Base-by-base conservation (phyloP, 2,797 vertebrate genomes). In the Darevskia nairensis region DNA sequence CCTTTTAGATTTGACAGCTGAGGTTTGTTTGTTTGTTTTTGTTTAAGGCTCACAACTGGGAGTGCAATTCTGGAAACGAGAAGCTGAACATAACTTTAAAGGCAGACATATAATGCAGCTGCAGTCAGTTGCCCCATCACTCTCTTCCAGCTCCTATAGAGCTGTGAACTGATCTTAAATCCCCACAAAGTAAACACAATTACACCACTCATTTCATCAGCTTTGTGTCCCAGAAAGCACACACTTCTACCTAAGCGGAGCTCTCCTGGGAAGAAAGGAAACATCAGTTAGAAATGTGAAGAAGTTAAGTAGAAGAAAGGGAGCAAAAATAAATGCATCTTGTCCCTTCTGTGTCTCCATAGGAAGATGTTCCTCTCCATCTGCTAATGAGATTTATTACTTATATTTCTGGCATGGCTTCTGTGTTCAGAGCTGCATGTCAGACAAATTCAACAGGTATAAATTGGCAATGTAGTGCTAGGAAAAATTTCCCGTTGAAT, bases 11-110 rank as follows among this genome's bases (percentile, higher is more conserved):
- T 78, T 41, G 46, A 90, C 59, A 82, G 23, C 59, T 82, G 82
- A 71, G 66, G 71, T 50, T 68, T 39, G 50, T 50, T 50, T 61
- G 19, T 5, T 11, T 6, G 9, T 61, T 61, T 61, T 61, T 61
- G 17, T 86, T 71, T 79, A 68, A 50, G 32, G 27, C 64, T 91
- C 1, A 0, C 84, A 29, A 68, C 71, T 39, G 83, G 77, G 61
- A 11, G 88, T 44, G 25, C 41, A 85, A 21, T 0, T 6, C 84
- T 90, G 84, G 86, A 72, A 75, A 87, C 17, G 91, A 89, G 88
- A 93, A 90, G 82, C 89, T 87, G 89, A 85, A 76, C 39, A 81
- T 77, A 41, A 72, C 39, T 88, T 80, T 81, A 84, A 90, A 93
- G 90, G 81, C 86, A 75, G 44, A 87, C 46, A 82, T 81, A 0